Conservation (phyloP, 30 jellyfish, hydroid and myxozoan genomes). For the Hydractinia symbiolongicarpus region DNA sequence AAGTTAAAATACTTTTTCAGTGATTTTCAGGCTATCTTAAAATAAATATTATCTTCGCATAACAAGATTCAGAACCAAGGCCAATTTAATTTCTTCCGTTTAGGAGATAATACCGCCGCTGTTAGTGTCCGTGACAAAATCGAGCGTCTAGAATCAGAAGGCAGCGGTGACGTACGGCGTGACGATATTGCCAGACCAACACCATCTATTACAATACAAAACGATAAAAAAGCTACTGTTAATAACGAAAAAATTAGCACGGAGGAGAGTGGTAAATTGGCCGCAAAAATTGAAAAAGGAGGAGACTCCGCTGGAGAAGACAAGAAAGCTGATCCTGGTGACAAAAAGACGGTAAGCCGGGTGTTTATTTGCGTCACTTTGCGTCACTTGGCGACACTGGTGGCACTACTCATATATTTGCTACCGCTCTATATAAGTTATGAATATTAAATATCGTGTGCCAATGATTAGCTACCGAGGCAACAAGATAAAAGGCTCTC, state of each 20-base stretch:
- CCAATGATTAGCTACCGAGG: too few relatives aligned
- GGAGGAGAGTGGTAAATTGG: conserved; percentile 20
- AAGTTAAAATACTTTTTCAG: not conserved
- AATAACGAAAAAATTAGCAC: conserved; percentile 15
- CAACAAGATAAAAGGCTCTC: too few relatives aligned
- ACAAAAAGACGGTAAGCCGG: conserved; percentile 3
- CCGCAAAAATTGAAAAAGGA: conserved; percentile 2
- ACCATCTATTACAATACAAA: conserved; percentile 3
- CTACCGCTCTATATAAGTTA: too few relatives aligned
- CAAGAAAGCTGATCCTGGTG: conserved; percentile 20
- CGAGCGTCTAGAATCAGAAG: conserved; percentile 17
- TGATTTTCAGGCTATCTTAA: not conserved
- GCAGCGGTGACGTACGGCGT: conserved; percentile 34
- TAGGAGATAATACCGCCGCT: conserved; percentile 9
- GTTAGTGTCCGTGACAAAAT: conserved; percentile 1
- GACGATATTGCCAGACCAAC: conserved; percentile 33
- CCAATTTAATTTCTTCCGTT: not conserved
- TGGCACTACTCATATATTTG: too few relatives aligned
- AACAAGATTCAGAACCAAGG: too few relatives aligned
- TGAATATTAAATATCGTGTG: too few relatives aligned
- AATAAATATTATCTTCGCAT: not conserved
- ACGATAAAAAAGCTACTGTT: not conserved
- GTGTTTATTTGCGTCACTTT: too few relatives aligned
- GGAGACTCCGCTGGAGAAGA: not conserved
- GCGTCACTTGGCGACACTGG: too few relatives aligned